Evolutionary conservation across 30 jellyfish, hydroid and myxozoan species (phyloP).

Genomic region (Sanderia malayensis): DNA sequence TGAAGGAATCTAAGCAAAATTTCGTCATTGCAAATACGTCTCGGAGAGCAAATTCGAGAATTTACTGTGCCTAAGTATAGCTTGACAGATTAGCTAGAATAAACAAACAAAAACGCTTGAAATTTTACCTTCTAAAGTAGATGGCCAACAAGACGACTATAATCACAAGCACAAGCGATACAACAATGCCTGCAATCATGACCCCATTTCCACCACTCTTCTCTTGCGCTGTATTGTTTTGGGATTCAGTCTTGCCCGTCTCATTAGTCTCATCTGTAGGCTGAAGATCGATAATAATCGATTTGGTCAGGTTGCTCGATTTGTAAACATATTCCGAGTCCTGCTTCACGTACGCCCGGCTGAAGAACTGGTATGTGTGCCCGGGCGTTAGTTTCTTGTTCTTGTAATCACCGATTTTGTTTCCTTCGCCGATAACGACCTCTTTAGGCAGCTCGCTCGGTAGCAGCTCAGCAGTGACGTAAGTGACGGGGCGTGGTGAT

Average conservation of each 20-base stretch:
- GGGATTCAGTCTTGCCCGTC: background rate
- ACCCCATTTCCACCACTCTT: constrained; percentile 32
- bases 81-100: no score
- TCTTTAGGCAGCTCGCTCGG: constrained; percentile 62
- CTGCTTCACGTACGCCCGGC: constrained; percentile 55
- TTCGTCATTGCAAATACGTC: no score
- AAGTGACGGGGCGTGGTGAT: constrained; percentile 1
- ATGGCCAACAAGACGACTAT: constrained; percentile 24
- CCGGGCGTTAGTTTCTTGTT: constrained; percentile 58
- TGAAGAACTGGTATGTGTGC: constrained; percentile 56
- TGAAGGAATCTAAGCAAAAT: no score
- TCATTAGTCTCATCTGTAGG: background rate
- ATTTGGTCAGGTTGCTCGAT: constrained; percentile 28
- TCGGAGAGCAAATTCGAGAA: no score
- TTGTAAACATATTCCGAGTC: constrained; percentile 23
- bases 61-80: no score
- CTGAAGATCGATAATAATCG: constrained; percentile 11
- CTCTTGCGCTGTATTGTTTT: background rate
- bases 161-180: constrained; percentile 20
- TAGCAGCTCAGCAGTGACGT: constrained; percentile 68
- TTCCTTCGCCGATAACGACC: constrained; percentile 74
- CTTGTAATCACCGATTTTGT: constrained; percentile 19
- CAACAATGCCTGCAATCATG: constrained; percentile 39
- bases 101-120: no score
- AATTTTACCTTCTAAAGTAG: constrained; percentile 31